Evolutionary conservation across 1,140 invertebrate genomes (phyloP), one percentile per base, ranked within the genome.

Genomic region (Nomia melanderi): DNA sequence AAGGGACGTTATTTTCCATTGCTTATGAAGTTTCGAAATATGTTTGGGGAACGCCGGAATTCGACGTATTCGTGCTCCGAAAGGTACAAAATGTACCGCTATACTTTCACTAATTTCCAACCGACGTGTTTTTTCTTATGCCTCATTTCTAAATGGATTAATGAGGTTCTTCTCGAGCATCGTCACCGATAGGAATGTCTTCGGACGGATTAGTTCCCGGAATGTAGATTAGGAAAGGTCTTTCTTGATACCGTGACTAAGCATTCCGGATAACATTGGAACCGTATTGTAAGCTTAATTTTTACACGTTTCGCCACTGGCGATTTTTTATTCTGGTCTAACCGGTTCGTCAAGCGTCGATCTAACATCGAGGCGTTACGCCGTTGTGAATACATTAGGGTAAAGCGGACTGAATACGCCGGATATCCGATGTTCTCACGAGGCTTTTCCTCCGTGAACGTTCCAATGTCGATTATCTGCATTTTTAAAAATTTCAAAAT

Each of bases 101-200:
- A 77, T 53, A 85, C 84, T 85, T 85, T 85, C 84, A 83, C 81
- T 79, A 69, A 67, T 81, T 83, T 81, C 70, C 36, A 81, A 29
- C 59, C 33, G 33, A 50, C 53, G 25, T 29, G 66, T 2, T 1
- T 17, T 63, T 0, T 14, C 7, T 23, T 12, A 1, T 1, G 5
- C 1, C 0, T 2, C 0, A 7, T 27, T 41, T 20, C 12, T 41
- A 0, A 50, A 23, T 14, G 8, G 54, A 70, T 39, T 33, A 39
- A 70, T 50, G 0, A 20, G 8, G 4, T 14, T 31, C 20, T 17
- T 39, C 14, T 6, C 8, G 12, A 17, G 20, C 39, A 39, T 44
- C 39, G 29, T 57, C 54, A 67, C 9, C 20, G 64, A 59, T 25
- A 20, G 36, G 39, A 54, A 56, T 47, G 5, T 12, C 36, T n/a